Evolutionary conservation across 2,113 vertebrate species (phyloP).

Genomic region (Copsychus sechellarum): DNA sequence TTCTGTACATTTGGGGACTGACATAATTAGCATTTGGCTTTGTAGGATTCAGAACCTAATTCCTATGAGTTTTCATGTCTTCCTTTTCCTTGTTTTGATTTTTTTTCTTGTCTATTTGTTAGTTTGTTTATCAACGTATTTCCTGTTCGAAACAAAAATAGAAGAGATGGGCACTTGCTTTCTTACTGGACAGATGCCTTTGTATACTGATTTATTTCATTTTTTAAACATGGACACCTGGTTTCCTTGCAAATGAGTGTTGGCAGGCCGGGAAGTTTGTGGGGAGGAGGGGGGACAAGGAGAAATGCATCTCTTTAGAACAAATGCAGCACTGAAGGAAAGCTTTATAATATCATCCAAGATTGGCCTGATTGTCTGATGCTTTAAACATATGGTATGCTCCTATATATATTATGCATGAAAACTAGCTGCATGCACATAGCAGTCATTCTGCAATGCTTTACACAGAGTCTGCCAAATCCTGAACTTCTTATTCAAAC

Average conservation of each 20-base stretch:
- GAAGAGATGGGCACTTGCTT: slow-evolving; percentile 5
- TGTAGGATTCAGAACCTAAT: slow-evolving; percentile 28
- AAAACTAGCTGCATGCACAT: slow-evolving; percentile 39
- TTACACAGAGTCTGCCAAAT: slow-evolving; percentile 29
- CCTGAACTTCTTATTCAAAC: not conserved
- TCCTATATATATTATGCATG: slow-evolving; percentile 55
- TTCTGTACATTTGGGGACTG: slow-evolving; percentile 14
- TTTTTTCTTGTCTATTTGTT: slow-evolving; percentile 36
- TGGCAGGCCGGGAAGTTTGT: slow-evolving; percentile 2
- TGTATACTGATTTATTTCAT: not conserved
- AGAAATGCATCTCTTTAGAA: slow-evolving; percentile 45
- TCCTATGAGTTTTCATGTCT: slow-evolving; percentile 12
- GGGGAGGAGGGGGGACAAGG: not conserved
- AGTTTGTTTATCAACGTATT: slow-evolving; percentile 51
- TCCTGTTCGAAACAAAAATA: slow-evolving; percentile 40
- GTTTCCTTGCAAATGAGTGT: slow-evolving; percentile 8
- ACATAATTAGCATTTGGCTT: slow-evolving; percentile 28
- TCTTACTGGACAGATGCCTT: slow-evolving; percentile 31
- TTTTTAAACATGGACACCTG: slow-evolving; percentile 39
- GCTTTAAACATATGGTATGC: slow-evolving; percentile 52
- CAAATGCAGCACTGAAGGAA: slow-evolving; percentile 29
- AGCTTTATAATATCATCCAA: slow-evolving; percentile 17
- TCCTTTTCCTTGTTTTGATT: slow-evolving; percentile 30
- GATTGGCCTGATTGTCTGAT: not conserved
- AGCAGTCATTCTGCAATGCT: slow-evolving; percentile 10